Evolutionary conservation across 2,113 vertebrate genomes (phyloP).

Genomic region (Etheostoma cragini): DNA sequence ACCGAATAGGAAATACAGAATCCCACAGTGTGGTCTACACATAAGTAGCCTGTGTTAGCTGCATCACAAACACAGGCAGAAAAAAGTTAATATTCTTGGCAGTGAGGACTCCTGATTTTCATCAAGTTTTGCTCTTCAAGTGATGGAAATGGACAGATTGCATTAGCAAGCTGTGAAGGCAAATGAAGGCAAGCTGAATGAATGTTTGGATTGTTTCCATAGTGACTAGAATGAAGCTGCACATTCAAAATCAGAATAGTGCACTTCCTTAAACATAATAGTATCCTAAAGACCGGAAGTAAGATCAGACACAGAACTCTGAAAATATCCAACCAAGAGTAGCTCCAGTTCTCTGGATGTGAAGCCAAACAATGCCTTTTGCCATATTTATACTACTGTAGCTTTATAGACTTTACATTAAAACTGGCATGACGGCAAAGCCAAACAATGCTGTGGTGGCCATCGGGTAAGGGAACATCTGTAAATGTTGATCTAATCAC

Average conservation of each 20-base stretch:
- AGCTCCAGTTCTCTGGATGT: not conserved
- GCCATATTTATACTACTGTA: not conserved
- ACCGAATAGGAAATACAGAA: conserved; percentile 2
- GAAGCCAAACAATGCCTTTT: not conserved
- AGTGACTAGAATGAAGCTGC: conserved; percentile 39
- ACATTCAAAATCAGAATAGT: conserved; percentile 25
- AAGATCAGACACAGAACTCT: not conserved
- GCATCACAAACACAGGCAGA: conserved; percentile 3
- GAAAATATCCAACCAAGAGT: conserved; percentile 11
- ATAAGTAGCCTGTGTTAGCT: not conserved
- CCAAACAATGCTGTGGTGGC: conserved; percentile 53
- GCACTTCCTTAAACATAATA: not conserved
- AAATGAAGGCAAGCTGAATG: conserved; percentile 47
- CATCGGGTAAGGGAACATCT: not conserved
- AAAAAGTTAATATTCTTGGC: not conserved
- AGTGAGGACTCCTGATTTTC: conserved; percentile 67
- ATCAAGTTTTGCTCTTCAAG: conserved; percentile 52
- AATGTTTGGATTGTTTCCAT: conserved; percentile 49
- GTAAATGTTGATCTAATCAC: conserved; percentile 38
- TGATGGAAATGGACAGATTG: conserved; percentile 64
- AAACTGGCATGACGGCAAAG: conserved; percentile 5
- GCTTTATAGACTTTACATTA: not conserved
- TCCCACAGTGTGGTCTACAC: not conserved
- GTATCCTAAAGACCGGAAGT: not conserved
- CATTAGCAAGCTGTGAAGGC: conserved; percentile 53